Percentiles rank a stretch among this genome's conserved stretches.
Conservation (phyloP, 2,888 invertebrate genomes). For the Tetrapedia diversipes region DNA sequence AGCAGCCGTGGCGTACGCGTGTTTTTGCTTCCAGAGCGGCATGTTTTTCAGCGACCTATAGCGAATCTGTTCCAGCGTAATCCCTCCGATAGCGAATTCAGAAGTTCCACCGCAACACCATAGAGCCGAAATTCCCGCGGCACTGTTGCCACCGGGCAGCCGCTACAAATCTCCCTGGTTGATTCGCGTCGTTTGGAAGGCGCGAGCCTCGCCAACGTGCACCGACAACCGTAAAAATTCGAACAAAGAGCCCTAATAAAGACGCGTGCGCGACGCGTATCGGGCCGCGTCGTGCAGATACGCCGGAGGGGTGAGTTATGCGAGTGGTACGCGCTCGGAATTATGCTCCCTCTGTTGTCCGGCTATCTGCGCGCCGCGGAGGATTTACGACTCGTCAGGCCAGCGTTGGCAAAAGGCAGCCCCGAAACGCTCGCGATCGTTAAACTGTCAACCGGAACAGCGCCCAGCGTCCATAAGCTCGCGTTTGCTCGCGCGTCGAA, state of each 20-base stretch:
- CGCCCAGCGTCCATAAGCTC: constrained; percentile 24
- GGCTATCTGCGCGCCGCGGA: constrained; percentile 42
- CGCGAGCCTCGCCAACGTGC: neutral
- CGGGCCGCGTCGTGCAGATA: constrained; percentile 45
- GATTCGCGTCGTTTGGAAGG: neutral
- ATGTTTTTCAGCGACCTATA: too few species aligned
- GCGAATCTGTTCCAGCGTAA: too few species aligned
- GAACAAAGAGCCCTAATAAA: constrained; percentile 60
- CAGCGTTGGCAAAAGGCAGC: constrained; percentile 34
- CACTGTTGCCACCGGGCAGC: too few species aligned
- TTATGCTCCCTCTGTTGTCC: constrained; percentile 38
- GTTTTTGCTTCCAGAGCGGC: too few species aligned
- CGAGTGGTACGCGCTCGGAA: constrained; percentile 41
- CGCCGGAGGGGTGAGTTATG: constrained; percentile 43
- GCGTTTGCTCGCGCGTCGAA: constrained; percentile 7
- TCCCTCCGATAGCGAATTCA: too few species aligned
- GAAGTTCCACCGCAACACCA: too few species aligned
- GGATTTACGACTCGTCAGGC: constrained; percentile 64
- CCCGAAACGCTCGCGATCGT: constrained; percentile 47
- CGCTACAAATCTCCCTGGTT: constrained; percentile 11
- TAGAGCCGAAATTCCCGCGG: neutral
- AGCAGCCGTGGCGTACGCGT: too few species aligned
- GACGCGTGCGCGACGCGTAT: constrained; percentile 39
- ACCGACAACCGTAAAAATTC: constrained; percentile 54
- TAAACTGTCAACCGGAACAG: constrained; percentile 42